Conservation (phyloP, 2,797 vertebrate species). For the Anguilla anguilla region DNA sequence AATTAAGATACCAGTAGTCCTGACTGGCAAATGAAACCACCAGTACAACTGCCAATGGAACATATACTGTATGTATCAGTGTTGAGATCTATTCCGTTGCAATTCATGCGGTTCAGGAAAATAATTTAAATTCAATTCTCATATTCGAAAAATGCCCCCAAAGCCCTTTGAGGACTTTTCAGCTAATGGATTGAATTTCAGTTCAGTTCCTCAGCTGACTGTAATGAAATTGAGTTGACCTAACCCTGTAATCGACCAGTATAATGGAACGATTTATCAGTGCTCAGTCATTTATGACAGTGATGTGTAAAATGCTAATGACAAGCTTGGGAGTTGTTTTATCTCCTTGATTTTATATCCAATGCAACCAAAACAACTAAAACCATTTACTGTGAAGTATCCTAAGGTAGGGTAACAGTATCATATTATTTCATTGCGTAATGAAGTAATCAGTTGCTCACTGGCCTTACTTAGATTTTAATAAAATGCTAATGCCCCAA, state of each 20-base stretch:
- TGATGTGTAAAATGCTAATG: neutral
- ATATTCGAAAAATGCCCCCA: too few species aligned
- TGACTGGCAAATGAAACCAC: neutral
- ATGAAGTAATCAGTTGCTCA: too few species aligned
- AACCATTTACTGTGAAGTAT: neutral
- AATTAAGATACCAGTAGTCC: neutral
- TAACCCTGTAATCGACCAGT: neutral
- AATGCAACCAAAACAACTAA: neutral
- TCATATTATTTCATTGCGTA: neutral
- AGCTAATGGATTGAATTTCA: too few species aligned
- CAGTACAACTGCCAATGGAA: neutral
- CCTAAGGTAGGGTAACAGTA: neutral
- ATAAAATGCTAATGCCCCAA: too few species aligned
- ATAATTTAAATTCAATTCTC: too few species aligned
- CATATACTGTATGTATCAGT: neutral
- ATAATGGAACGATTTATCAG: neutral
- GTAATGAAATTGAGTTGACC: too few species aligned
- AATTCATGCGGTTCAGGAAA: too few species aligned
- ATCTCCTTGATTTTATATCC: neutral
- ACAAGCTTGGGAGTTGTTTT: neutral
- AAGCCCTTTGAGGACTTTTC: too few species aligned
- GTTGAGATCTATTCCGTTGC: too few species aligned
- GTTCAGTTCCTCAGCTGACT: too few species aligned
- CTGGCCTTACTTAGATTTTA: too few species aligned
- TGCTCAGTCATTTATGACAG: neutral